phyloP scores from a whole-genome alignment of 1,140 invertebrate genomes.

The Drosophila micromelanica region DNA sequence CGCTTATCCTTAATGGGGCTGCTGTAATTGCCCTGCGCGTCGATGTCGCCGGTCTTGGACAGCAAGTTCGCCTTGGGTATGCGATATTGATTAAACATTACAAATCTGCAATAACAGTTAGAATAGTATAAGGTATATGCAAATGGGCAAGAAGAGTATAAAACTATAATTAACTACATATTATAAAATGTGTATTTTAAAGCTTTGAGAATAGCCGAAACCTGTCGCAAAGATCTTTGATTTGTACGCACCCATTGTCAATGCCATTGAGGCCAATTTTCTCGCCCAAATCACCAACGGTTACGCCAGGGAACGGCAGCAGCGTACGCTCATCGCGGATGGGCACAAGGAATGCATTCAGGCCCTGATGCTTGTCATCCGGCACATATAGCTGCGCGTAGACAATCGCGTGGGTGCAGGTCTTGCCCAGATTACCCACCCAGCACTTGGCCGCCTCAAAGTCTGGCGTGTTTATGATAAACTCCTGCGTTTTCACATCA shows the following conservation, averaged over 20 bases:
- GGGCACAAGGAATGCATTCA: conserved; percentile 93
- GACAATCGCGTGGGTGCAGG: conserved; percentile 92
- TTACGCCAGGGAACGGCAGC: conserved; percentile 89
- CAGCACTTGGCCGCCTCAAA: conserved; percentile 95
- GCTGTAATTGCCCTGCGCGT: conserved; percentile 91
- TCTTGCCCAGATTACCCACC: conserved; percentile 89
- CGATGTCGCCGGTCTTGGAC: conserved; percentile 94
- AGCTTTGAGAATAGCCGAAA: no score
- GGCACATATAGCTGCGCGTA: conserved; percentile 94
- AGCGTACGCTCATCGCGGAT: conserved; percentile 90
- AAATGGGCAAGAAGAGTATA: no score
- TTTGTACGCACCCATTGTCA: conserved; percentile 89
- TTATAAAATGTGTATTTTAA: no score
- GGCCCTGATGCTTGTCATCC: conserved; percentile 90
- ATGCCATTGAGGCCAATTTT: conserved; percentile 93
- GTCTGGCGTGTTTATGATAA: conserved; percentile 92
- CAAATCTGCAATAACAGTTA: conserved; percentile 85
- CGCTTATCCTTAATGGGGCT: conserved; percentile 90
- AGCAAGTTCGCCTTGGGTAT: conserved; percentile 92
- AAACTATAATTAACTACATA: no score
- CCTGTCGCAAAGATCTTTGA: no score
- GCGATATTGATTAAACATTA: conserved; percentile 93
- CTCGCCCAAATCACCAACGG: conserved; percentile 92
- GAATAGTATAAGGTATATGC: background rate
- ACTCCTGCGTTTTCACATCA: conserved; percentile 89